These are phyloP conservation scores for Brienomyrus brachyistius DNA, from an alignment of 2,113 vertebrate genomes.

Conservation along the genomic window DNA sequence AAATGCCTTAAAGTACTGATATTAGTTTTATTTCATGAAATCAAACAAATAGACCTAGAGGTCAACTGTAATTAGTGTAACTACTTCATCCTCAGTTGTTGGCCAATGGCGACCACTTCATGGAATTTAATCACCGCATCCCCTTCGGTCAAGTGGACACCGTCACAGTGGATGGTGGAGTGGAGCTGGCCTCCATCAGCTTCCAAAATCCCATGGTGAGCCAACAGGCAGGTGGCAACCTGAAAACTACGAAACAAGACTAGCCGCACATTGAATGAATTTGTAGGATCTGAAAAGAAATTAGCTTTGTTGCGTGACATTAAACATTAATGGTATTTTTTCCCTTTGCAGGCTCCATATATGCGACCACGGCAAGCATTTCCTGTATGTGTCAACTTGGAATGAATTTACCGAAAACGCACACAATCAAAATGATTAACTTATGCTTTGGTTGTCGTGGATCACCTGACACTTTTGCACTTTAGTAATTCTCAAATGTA, in stretches of 20 bases:
- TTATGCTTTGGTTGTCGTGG: no score
- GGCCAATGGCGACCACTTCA: slow-evolving; percentile 53
- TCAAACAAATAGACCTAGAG: neutral
- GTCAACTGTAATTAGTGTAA: neutral
- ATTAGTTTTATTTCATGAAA: neutral
- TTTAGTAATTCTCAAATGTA: no score
- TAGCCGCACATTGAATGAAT: no score
- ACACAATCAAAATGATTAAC: neutral
- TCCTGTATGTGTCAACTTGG: slow-evolving; percentile 17
- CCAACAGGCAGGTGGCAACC: neutral
- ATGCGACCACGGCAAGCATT: slow-evolving; percentile 32
- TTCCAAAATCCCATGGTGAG: slow-evolving; percentile 52
- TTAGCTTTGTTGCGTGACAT: neutral
- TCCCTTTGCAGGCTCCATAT: neutral
- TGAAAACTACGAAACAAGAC: no score
- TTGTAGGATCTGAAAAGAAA: neutral
- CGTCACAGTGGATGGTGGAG: slow-evolving; percentile 45
- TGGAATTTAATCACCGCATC: slow-evolving; percentile 52
- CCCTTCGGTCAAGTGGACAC: slow-evolving; percentile 42
- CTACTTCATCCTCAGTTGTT: slow-evolving; percentile 50
- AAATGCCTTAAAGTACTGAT: no score
- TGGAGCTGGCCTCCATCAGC: slow-evolving; percentile 53
- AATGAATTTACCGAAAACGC: neutral
- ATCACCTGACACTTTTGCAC: neutral
- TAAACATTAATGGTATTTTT: neutral